Percentiles rank a stretch among this genome's conserved stretches.
These are phyloP conservation scores for Pseudopodoces humilis DNA, from an alignment of 2,113 vertebrate genomes.

Conservation along the genomic window DNA sequence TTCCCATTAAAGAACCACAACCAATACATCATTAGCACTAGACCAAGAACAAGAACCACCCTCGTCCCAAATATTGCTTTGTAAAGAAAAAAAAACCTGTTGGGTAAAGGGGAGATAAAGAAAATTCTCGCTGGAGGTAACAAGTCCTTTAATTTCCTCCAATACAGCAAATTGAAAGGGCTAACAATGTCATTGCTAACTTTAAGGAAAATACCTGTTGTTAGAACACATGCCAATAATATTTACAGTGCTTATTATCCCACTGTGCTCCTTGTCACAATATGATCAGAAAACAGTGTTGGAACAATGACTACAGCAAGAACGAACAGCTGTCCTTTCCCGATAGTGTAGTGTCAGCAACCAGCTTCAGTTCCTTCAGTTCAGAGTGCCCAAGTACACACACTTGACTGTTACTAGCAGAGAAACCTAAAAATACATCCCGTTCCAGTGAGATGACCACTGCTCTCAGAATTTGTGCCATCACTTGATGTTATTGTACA, in stretches of 20 bases:
- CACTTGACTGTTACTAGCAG: slow-evolving; percentile 69
- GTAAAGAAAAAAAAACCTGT: background rate
- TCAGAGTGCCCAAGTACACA: slow-evolving; percentile 37
- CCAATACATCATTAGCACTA: background rate
- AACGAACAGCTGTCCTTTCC: slow-evolving; percentile 66
- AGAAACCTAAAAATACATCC: slow-evolving; percentile 78
- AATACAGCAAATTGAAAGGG: background rate
- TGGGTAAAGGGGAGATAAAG: background rate
- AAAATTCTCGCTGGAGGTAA: background rate
- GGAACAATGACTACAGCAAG: slow-evolving; percentile 38
- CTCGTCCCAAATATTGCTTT: background rate
- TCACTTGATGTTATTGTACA: slow-evolving; percentile 68
- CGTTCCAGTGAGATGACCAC: slow-evolving; percentile 67
- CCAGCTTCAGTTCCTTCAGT: slow-evolving; percentile 42
- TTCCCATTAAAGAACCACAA: background rate
- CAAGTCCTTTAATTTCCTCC: background rate
- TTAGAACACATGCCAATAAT: background rate
- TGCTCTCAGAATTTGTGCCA: slow-evolving; percentile 56
- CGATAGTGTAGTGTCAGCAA: slow-evolving; percentile 61
- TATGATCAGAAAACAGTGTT: background rate
- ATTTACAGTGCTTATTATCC: background rate
- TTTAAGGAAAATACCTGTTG: background rate
- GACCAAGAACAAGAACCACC: background rate
- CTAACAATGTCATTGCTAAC: background rate
- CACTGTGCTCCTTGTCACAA: background rate